Evolutionary conservation across 2,113 vertebrate species (phyloP).

Genomic region (Rhinogobius similis): DNA sequence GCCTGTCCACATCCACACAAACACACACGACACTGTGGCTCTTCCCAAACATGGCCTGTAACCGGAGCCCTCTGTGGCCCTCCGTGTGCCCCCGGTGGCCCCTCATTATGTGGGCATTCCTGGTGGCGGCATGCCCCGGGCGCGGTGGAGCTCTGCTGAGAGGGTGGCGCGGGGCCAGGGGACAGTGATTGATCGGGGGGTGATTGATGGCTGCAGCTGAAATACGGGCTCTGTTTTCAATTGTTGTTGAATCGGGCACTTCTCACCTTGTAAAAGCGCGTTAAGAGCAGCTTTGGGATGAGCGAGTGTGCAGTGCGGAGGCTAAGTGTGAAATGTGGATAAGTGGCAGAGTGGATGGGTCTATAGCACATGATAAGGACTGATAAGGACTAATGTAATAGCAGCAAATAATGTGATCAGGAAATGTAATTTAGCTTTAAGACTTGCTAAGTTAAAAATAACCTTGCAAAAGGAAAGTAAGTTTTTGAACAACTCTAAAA

Average conservation of each 20-base stretch:
- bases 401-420: not conserved
- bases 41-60: conserved; percentile 67
- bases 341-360: conserved; percentile 14
- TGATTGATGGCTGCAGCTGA: conserved; percentile 81
- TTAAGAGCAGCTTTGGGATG: conserved; percentile 58
- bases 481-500: no score
- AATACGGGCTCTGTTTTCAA: conserved; percentile 72
- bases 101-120: conserved; percentile 76
- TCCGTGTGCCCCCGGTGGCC: conserved; percentile 55
- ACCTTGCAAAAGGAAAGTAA: no score
- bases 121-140: conserved; percentile 63
- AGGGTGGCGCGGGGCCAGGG: conserved; percentile 41
- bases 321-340: conserved; percentile 38
- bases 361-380: not conserved
- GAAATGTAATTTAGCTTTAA: not conserved
- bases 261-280: conserved; percentile 81
- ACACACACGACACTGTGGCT: conserved; percentile 51
- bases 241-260: conserved; percentile 72
- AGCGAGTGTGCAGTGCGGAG: conserved; percentile 32
- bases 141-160: conserved; percentile 48
- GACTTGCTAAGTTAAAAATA: no score
- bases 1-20: conserved; percentile 48
- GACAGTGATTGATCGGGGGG: conserved; percentile 74
- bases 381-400: not conserved
- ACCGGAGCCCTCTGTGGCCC: conserved; percentile 56